Percentiles rank a stretch among this genome's conserved stretches.
Evolutionary conservation across 2,797 vertebrate species (phyloP).

Genomic region (Acanthurus tractus): DNA sequence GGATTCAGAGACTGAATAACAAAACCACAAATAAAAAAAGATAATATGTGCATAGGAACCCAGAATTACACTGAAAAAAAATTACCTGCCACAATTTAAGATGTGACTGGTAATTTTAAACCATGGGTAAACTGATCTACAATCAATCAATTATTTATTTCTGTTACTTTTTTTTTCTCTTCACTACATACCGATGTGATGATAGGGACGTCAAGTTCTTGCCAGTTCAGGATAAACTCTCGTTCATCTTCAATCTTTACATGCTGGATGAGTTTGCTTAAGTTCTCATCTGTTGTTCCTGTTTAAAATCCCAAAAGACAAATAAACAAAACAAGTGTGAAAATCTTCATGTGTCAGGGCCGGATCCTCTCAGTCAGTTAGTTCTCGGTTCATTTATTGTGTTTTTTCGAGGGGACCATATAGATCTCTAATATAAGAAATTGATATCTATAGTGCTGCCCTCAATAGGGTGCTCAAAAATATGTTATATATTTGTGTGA

Average conservation of each 20-base stretch:
- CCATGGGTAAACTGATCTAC: neutral
- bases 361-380: rapidly evolving
- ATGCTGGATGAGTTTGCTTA: slow-evolving; percentile 96
- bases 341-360: neutral
- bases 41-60: neutral
- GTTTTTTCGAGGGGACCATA: neutral
- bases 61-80: neutral
- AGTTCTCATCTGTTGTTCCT: slow-evolving; percentile 97
- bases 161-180: neutral
- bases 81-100: neutral
- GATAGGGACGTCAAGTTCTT: slow-evolving; percentile 92
- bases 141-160: neutral
- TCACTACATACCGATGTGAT: slow-evolving; percentile 83
- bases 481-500: neutral
- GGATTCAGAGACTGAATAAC: neutral
- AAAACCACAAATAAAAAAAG: neutral
- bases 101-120: neutral
- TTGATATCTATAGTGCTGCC: neutral
- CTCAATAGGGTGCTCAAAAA: neutral
- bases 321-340: slow-evolving; percentile 6
- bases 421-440: neutral
- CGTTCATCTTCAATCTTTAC: slow-evolving; percentile 93
- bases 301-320: slow-evolving; percentile 34
- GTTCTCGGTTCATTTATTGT: neutral
- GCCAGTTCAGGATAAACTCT: slow-evolving; percentile 96